phyloP scores from a whole-genome alignment of 2,113 vertebrate genomes.

The Phodopus roborovskii region DNA sequence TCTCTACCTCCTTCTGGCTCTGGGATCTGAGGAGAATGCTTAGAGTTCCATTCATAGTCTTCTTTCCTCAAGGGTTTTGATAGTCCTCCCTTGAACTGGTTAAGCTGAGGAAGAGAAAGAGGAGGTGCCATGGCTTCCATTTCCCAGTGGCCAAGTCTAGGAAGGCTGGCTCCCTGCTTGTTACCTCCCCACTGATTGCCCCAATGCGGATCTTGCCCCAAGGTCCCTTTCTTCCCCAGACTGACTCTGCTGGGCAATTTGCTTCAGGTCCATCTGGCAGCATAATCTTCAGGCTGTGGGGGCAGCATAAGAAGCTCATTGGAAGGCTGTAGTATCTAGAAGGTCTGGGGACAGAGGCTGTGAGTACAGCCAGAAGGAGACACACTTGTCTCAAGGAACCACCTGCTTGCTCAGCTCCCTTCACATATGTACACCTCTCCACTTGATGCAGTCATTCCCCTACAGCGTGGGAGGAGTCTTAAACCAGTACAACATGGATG shows the following conservation, averaged over 20 bases:
- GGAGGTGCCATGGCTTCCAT: background rate
- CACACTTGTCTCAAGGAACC: background rate
- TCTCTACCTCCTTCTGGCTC: conserved; percentile 61
- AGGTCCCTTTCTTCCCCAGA: conserved; percentile 5
- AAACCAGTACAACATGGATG: background rate
- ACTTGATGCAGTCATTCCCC: background rate
- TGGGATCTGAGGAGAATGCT: conserved; percentile 56
- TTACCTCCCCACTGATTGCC: background rate
- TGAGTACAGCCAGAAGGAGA: background rate
- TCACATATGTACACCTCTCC: background rate
- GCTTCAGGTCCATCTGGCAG: conserved; percentile 28
- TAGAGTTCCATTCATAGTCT: conserved; percentile 58
- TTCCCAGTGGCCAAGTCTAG: background rate
- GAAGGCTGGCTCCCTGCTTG: background rate
- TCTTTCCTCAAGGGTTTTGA: conserved; percentile 60
- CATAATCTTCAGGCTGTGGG: background rate
- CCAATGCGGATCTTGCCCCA: background rate
- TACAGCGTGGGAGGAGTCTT: background rate
- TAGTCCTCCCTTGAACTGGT: conserved; percentile 34
- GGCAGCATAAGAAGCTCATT: conserved; percentile 19
- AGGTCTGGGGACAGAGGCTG: background rate
- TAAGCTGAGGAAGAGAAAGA: conserved; percentile 26
- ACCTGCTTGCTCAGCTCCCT: background rate
- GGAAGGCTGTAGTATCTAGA: conserved; percentile 3
- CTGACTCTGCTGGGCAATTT: conserved; percentile 19